Evolutionary conservation across 2,888 invertebrate genomes (phyloP), one percentile per base, ranked within the genome.

Genomic region (Volucella inanis): DNA sequence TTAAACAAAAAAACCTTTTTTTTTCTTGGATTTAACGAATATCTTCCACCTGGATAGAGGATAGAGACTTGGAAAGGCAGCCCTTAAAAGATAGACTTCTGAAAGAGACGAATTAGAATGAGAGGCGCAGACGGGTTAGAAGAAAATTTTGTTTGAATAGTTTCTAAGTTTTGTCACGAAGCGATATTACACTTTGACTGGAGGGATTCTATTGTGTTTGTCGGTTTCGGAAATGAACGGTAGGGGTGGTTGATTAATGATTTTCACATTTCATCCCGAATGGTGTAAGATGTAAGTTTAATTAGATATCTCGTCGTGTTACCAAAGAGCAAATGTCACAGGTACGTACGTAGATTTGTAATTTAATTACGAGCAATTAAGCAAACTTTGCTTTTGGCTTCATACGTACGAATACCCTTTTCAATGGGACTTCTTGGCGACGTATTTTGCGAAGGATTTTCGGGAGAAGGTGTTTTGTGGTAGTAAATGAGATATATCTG

Each of bases 1-100:
- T 83, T 83, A 83, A 83, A 79, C 78, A 78, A 83, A 83, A 83
- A 74, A 22, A 1, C 22, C n/a, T n/a, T 22, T 22, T 3, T 22
- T 22, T 62, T 74, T 74, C 78, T 75, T 67, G 57, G 67, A 78
- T 78, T 78, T 45, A 62, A 59, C 45, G 38, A 9, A 38, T 3
- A 10, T 47, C 3, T 8, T 8, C 3, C 2, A 22, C 14, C 18
- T 47, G 3, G 45, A 10, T 61, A 3, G 10, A 39, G 18, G 47
- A 9, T 65, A 31, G 41, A 50, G 11, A n/a, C 31, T 18, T 11
- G 52, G 12, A 15, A 14, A 4, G 10, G 15, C n/a, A 14, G 52
- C 52, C 10, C 52, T 3, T 3, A 22, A 22, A 22, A 3, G 22
- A 3, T 1, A 22, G 22, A 22, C 22, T 3, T 22, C 22, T 22